A percentile compares a stretch with the other conserved stretches of the same genome.
These are phyloP conservation scores for Cephus spinipes DNA, from an alignment of 2,888 invertebrate species.

Conservation along the genomic window DNA sequence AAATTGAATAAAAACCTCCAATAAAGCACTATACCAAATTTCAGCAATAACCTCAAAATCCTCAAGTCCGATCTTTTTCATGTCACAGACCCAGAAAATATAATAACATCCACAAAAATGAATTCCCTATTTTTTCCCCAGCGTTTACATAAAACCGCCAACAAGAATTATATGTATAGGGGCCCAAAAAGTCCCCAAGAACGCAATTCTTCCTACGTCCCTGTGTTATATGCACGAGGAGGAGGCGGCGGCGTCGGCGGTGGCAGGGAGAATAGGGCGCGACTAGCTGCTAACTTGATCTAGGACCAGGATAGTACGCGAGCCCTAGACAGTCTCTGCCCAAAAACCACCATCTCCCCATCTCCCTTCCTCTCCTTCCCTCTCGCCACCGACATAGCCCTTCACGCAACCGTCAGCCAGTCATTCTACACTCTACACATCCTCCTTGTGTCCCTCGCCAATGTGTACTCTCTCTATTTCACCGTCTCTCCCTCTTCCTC, in stretches of 20 bases:
- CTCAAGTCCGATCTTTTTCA: not conserved
- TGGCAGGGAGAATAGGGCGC: slow-evolving; percentile 20
- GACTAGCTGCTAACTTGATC: slow-evolving; percentile 26
- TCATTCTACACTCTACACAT: not conserved
- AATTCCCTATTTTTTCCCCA: not conserved
- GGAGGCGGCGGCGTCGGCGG: slow-evolving; percentile 17
- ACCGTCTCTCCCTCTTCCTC: not conserved
- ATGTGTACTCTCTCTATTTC: not conserved
- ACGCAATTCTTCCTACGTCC: slow-evolving; percentile 16
- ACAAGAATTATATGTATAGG: not conserved
- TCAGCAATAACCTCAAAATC: not conserved
- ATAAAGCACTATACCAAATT: not conserved
- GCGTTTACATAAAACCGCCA: not conserved
- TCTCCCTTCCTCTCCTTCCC: not conserved
- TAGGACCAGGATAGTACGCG: slow-evolving; percentile 23
- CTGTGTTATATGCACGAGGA: slow-evolving; percentile 21
- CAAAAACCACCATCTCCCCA: not conserved
- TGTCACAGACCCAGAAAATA: not conserved
- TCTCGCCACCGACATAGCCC: not conserved
- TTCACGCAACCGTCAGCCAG: not conserved
- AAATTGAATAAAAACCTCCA: not conserved
- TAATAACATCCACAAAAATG: not conserved
- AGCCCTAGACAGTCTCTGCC: slow-evolving; percentile 21
- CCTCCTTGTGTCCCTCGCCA: not conserved
- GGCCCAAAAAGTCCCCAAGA: not conserved